Evolutionary conservation across 2,888 invertebrate genomes (phyloP), one percentile per base, ranked within the genome.

Genomic region (Dusona sp.): DNA sequence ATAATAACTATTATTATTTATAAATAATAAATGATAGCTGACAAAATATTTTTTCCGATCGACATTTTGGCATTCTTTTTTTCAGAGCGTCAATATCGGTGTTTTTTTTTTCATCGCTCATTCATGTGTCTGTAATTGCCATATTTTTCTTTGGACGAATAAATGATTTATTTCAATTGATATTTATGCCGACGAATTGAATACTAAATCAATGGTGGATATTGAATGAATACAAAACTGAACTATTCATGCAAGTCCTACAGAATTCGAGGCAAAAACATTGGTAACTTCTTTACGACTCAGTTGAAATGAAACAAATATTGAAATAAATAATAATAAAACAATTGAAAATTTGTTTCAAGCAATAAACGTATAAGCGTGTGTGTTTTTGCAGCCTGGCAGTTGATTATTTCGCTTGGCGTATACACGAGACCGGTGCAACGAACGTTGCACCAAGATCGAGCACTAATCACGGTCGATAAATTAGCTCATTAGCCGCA

Each of bases 371-470:
- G 3, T 16, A 29, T 16, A 11, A 29, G 36, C 9, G 19, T 3
- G 65, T 38, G n/a, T 6, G 11, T 67, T 38, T 67, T 38, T 36
- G 38, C 22, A 38, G 38, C 7, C 38, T 45, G 19, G 51, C 29
- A 36, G 57, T 38, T 42, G n/a, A 42, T 54, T 13, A 38, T 33
- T 22, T 45, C 33, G 1, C 11, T 64, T 9, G 29, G 64, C 45
- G 13, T 6, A 48, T 36, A 45, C 11, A 36, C 42, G 72, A 22
- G 36, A 48, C 36, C 42, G 22, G 79, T n/a, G 25, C 42, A 83
- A 74, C 36, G 61, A 73, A 79, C 74, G 64, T 67, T 80, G 74
- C 79, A 78, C 73, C 86, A 42, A 67, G 57, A 80, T 61, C 79
- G 68, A 70, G 51, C 22, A 65, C 67, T 68, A 77, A 73, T 57